Conservation (phyloP, 2,888 invertebrate species). For the Asteroscopus sphinx region DNA sequence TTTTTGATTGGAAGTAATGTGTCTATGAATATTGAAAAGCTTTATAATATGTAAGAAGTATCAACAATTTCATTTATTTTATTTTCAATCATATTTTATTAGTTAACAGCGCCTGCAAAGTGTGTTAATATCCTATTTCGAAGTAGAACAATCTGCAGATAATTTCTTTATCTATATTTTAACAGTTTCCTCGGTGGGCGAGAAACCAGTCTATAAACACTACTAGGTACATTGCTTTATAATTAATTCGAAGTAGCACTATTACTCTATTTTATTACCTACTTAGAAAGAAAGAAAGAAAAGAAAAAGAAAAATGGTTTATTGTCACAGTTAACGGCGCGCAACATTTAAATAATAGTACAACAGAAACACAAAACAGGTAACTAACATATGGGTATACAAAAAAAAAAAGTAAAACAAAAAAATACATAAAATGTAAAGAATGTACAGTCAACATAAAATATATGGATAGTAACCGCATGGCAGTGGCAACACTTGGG, state of each 20-base stretch:
- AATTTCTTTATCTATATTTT: conserved; percentile 6
- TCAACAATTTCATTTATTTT: conserved; percentile 33
- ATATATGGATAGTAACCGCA: too few species aligned
- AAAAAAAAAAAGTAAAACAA: too few species aligned
- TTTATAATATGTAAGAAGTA: conserved; percentile 22
- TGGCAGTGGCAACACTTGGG: too few species aligned
- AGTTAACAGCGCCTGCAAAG: conserved; percentile 5
- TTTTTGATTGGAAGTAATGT: conserved; percentile 31
- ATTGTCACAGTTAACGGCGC: too few species aligned
- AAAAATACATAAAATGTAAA: too few species aligned
- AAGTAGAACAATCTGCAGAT: conserved; percentile 13
- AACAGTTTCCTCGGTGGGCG: conserved; percentile 1
- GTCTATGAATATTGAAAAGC: conserved; percentile 34
- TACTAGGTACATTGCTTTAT: conserved; percentile 9
- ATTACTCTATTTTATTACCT: too few species aligned
- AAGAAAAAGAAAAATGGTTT: too few species aligned
- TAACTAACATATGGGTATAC: too few species aligned
- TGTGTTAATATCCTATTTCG: conserved; percentile 24
- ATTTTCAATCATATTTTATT: conserved; percentile 40
- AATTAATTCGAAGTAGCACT: conserved; percentile 17
- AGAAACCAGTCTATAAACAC: conserved; percentile 12
- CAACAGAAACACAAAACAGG: too few species aligned
- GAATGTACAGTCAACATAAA: too few species aligned
- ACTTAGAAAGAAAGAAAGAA: too few species aligned
- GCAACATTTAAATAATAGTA: too few species aligned